Evolutionary conservation across 2,113 vertebrate species (phyloP), one percentile per base, ranked within the genome.

Genomic region (Empidonax alnorum): DNA sequence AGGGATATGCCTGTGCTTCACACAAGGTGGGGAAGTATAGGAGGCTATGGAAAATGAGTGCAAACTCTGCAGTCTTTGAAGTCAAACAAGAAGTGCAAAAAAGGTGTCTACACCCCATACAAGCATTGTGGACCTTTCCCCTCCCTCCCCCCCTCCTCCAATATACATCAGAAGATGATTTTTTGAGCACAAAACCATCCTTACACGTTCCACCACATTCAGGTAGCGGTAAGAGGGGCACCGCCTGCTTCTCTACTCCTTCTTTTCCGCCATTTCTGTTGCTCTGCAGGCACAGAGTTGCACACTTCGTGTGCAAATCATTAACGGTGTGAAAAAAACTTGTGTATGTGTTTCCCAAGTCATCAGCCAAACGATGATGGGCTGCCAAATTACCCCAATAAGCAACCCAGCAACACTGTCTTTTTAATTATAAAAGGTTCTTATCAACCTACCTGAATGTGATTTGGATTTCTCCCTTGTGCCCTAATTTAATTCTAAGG

Each of bases 1-100:
- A 71, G 18, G 5, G n/a, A 62, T 14, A 9, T 56, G 46, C 0
- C 1, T 7, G 12, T 3, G 3, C 72, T 62, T 62, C 4, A 5
- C 2, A 4, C 21, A 53, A 58, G 7, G 31, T 23, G 11, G 8
- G 24, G 8, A 67, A 80, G 31, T 72, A 21, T 2, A 44, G 28
- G 13, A 91, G 52, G 25, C 35, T 63, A 19, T 5, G 28, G 42
- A 58, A 76, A 86, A 68, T 8, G 12, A 63, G 17, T 6, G 27
- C 27, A 63, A 42, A 63, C 30, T 44, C 47, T 46, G 20, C n/a
- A 12, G 25, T 44, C 52, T 83, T 61, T 46, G 35, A 89, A 59
- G 33, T 30, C 23, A 31, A 61, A 27, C 10, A 63, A 9, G 14
- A 17, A 61, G 53, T 2, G 12, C 0, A 0, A 92, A 17, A 66